These are phyloP conservation scores for Hypomecis punctinalis DNA, from an alignment of 2,888 invertebrate genomes.

Conservation along the genomic window DNA sequence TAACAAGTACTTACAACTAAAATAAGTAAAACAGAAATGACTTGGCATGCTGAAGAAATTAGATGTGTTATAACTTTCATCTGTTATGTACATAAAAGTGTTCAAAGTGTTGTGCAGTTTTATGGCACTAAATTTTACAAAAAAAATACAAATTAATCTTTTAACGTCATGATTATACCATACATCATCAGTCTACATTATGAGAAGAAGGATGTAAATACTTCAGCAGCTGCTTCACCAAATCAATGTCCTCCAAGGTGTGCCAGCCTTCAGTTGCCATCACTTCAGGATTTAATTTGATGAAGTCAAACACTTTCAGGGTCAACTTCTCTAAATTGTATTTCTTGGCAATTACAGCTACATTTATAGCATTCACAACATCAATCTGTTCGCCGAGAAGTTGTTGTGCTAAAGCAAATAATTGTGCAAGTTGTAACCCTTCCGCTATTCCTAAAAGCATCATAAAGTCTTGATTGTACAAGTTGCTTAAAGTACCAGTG, in stretches of 20 bases:
- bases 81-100: background rate
- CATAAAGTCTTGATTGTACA: slow-evolving; percentile 58
- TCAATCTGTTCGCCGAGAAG: slow-evolving; percentile 60
- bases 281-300: slow-evolving; percentile 63
- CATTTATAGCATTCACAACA: slow-evolving; percentile 65
- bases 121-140: background rate
- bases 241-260: slow-evolving; percentile 62
- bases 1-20: no score
- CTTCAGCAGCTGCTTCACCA: slow-evolving; percentile 67
- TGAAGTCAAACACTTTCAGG: slow-evolving; percentile 60
- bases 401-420: slow-evolving; percentile 58
- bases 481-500: slow-evolving; percentile 63
- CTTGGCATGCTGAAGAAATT: no score
- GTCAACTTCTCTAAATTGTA: slow-evolving; percentile 61
- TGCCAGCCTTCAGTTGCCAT: slow-evolving; percentile 66
- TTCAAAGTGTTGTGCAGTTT: background rate
- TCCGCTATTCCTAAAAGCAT: slow-evolving; percentile 62
- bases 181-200: slow-evolving; percentile 21
- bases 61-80: no score
- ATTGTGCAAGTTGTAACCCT: slow-evolving; percentile 58
- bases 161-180: no score
- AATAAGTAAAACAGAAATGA: no score
- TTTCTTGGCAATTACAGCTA: slow-evolving; percentile 66
- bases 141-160: background rate
- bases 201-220: slow-evolving; percentile 30